Base-by-base conservation (phyloP, 2,888 invertebrate genomes). In the Arenicola marina region DNA sequence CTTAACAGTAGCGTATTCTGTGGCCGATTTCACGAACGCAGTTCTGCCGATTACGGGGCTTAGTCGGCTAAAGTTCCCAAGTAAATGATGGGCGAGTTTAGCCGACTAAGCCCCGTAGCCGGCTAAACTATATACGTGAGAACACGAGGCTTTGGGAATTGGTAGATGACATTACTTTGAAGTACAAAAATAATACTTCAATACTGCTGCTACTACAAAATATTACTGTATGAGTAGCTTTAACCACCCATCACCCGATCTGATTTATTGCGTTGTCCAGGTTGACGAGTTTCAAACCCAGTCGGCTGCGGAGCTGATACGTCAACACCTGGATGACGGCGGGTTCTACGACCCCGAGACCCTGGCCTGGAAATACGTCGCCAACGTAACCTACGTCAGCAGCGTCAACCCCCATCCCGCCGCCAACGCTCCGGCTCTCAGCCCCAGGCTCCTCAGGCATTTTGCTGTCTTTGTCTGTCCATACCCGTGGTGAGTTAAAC, bases 261-360 rank as follows among this genome's bases (percentile, higher is more conserved):
- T n/a, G 11, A 38, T 38, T 38, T 38, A 11, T 38, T 18, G 11
- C 38, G 38, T 38, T 29, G 21, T 29, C 3, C 66, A 81, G 80
- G 75, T 76, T 56, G 81, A 83, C 68, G 44, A 69, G 34, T 75
- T 69, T 62, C 76, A 78, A 32, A 74, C 78, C 62, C 83, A 83
- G 75, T 78, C 83, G 4, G 79, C 81, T 4, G 72, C 76, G 33
- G 83, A 83, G 69, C 70, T 83, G 60, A 71, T 83, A 2, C 69
- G 83, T 48, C 79, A 83, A 66, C 82, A 82, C 67, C 73, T 83
- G 53, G 82, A 83, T 65, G 79, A 80, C 58, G 81, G 81, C 31
- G 81, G 83, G 1, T 79, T 80, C 66, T 81, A 82, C 70, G 74
- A 76, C 61, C 75, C 75, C 43, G 70, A 73, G 53, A 74, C 63